Conservation (phyloP, 2,797 vertebrate species). For the Pseudocheirus occidentalis region DNA sequence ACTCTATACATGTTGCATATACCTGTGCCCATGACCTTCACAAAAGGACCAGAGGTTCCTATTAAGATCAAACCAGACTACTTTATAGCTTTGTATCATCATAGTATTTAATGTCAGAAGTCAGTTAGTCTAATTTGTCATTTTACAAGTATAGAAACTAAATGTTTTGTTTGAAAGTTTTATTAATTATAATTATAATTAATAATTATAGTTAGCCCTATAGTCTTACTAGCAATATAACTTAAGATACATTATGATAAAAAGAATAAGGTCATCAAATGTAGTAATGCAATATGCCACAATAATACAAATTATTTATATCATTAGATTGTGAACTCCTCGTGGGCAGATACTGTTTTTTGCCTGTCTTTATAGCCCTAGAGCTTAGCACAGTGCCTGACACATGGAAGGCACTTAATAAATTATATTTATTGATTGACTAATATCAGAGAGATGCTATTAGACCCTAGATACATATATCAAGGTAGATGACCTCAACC, state of each 20-base stretch:
- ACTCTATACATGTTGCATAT: not conserved
- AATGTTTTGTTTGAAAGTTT: not conserved
- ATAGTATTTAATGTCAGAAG: not conserved
- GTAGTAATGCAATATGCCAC: not conserved
- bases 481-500: not conserved
- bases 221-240: slow-evolving; percentile 17
- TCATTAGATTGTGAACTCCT: not conserved
- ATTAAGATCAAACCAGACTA: slow-evolving; percentile 18
- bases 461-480: not conserved
- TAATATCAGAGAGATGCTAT: not conserved
- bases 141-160: not conserved
- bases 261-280: not conserved
- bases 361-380: not conserved
- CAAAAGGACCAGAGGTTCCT: not conserved
- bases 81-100: not conserved
- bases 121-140: slow-evolving; percentile 11
- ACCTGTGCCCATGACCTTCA: not conserved
- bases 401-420: not conserved
- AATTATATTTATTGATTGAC: not conserved
- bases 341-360: not conserved
- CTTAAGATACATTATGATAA: not conserved
- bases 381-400: not conserved
- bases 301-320: not conserved
- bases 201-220: too few species aligned
- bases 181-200: too few species aligned